These are phyloP conservation scores for Lichenostomus cassidix DNA, from an alignment of 2,113 vertebrate species.

Conservation along the genomic window DNA sequence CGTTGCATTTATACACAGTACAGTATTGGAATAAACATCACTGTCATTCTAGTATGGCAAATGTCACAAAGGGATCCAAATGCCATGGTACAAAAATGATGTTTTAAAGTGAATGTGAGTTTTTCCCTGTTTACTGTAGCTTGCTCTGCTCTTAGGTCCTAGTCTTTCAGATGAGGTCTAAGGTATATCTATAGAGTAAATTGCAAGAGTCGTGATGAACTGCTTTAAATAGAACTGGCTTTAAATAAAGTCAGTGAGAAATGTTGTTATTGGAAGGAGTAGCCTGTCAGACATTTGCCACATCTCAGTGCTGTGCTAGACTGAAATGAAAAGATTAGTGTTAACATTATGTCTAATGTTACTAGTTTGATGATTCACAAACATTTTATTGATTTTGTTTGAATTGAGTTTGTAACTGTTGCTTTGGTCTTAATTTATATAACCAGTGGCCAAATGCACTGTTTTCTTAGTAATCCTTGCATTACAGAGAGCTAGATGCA, in stretches of 20 bases:
- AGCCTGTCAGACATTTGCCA: neutral
- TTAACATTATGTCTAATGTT: neutral
- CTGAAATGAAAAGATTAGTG: neutral
- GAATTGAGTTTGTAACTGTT: slow-evolving; percentile 31
- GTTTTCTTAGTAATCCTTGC: slow-evolving; percentile 31
- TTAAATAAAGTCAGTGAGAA: neutral
- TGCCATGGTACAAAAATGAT: neutral
- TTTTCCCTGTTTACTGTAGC: neutral
- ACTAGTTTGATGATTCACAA: neutral
- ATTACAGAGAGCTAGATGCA: slow-evolving; percentile 11
- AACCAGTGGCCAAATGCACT: slow-evolving; percentile 25
- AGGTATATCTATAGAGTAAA: neutral
- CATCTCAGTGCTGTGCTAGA: neutral
- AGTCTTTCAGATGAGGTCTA: neutral
- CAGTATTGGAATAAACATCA: neutral
- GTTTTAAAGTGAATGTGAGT: neutral
- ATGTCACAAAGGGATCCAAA: neutral
- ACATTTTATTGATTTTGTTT: slow-evolving; percentile 35
- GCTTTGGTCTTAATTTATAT: slow-evolving; percentile 49
- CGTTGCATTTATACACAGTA: neutral
- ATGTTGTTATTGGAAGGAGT: neutral
- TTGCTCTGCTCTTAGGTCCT: neutral
- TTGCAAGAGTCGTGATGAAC: neutral
- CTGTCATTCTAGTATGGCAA: neutral
- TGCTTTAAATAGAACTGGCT: neutral